Percentiles rank a stretch among this genome's conserved stretches.
phyloP scores from a whole-genome alignment of 1,140 invertebrate species.

The Nasonia giraulti region DNA sequence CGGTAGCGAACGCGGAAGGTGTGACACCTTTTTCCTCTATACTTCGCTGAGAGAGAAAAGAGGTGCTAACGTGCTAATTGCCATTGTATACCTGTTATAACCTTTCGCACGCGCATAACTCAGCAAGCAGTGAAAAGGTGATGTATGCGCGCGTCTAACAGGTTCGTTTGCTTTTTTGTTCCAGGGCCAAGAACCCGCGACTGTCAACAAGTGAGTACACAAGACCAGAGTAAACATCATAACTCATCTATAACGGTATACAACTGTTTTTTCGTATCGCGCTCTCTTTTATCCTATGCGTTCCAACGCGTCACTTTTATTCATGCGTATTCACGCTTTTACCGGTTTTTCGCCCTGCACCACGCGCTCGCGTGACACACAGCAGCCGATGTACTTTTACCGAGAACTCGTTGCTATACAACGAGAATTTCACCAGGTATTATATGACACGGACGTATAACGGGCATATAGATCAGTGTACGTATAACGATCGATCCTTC shows the following conservation, averaged over 20 bases:
- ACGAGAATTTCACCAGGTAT: too few relatives aligned
- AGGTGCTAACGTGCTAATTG: not conserved
- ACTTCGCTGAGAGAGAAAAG: not conserved
- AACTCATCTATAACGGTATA: slow-evolving; percentile 14
- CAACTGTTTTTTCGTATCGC: not conserved
- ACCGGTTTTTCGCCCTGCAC: too few relatives aligned
- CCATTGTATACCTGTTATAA: not conserved
- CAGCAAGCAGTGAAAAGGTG: not conserved
- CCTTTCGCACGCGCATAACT: not conserved
- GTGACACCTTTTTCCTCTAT: not conserved
- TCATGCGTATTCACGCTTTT: not conserved
- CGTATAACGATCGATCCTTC: too few relatives aligned
- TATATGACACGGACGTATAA: too few relatives aligned
- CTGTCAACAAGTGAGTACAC: slow-evolving; percentile 63
- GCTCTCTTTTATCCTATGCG: not conserved
- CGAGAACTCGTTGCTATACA: too few relatives aligned
- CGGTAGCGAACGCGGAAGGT: not conserved
- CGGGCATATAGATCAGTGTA: too few relatives aligned
- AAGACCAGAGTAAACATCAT: not conserved
- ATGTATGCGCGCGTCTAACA: slow-evolving; percentile 21
- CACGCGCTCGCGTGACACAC: too few relatives aligned
- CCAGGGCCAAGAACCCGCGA: slow-evolving; percentile 57
- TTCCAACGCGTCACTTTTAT: not conserved
- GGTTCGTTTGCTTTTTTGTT: slow-evolving; percentile 53
- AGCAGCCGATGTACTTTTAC: too few relatives aligned